Base-by-base conservation (phyloP, 2,888 invertebrate species). In the Sminthurides aquaticus region DNA sequence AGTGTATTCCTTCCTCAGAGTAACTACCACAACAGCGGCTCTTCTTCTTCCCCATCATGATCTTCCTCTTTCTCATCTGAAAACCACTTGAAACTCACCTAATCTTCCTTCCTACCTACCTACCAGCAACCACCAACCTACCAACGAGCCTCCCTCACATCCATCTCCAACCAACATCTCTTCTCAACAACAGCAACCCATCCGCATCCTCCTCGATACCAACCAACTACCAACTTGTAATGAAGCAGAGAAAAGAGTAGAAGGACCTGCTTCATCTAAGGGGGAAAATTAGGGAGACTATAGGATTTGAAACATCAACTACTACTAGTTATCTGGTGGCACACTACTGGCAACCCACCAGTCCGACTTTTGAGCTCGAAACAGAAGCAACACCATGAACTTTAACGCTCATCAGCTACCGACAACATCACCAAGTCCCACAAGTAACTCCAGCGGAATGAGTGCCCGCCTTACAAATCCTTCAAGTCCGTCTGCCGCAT, bases 331-430 rank as follows among this genome's bases (percentile, higher is more conserved):
- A 52, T 52, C 52, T 52, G 52, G 52, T 52, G 52, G 52, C 52
- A 20, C 49, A 27, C 58, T 54, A 64, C 54, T 34, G 27, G 29
- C 52, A 54, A 52, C 54, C 49, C 27, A 52, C 28, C 64, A 64
- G 64, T 64, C 58, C 54, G 58, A 58, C 29, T 64, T 34, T 27
- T 34, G 58, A 64, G 58, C 29, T 52, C 49, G 58, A 58, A 58
- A 64, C 64, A 57, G 64, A 64, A 64, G 64, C 64, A 64, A 49
- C 58, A 34, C 43, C 52, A 64, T 64, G 64, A 64, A 59, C 59
- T 64, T 59, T 59, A 57, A 55, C 55, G 58, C 59, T 54, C 52
- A 52, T 22, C 64, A 59, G 54, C 64, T 64, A 59, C 64, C 64
- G 54, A 24, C 58, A 52, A 29, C 64, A 28, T 52, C 64, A 52